Evolutionary conservation across 2,113 vertebrate species (phyloP).

Genomic region (Carettochelys insculpta): DNA sequence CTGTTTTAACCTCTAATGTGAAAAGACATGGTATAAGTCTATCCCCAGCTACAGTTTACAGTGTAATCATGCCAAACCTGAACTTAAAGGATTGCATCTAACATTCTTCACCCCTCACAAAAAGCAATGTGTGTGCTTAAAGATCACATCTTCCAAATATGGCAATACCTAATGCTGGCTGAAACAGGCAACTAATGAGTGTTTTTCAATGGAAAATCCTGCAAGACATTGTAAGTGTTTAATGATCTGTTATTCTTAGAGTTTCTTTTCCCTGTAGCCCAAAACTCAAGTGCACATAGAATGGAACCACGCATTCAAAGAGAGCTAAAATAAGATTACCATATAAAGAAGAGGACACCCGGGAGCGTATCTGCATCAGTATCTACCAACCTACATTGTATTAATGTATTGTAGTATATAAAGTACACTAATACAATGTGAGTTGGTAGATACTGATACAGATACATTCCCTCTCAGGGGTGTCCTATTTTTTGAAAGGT

Average conservation of each 20-base stretch:
- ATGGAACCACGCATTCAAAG: background rate
- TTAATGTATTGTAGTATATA: too few relatives aligned
- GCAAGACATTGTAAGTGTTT: background rate
- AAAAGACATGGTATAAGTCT: background rate
- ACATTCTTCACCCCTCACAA: background rate
- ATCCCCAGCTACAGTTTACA: too few relatives aligned
- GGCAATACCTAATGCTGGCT: conserved; percentile 1
- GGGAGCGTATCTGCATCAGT: too few relatives aligned
- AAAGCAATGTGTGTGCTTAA: too few relatives aligned
- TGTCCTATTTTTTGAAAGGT: too few relatives aligned
- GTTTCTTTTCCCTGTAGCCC: background rate
- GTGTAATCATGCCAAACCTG: conserved; percentile 25
- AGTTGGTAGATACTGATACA: too few relatives aligned
- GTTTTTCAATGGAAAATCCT: conserved; percentile 12
- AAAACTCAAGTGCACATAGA: background rate
- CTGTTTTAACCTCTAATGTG: background rate
- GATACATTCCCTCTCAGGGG: too few relatives aligned
- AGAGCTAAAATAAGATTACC: too few relatives aligned
- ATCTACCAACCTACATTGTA: too few relatives aligned
- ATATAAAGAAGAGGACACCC: too few relatives aligned
- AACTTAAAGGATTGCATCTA: background rate
- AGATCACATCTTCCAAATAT: conserved; percentile 7
- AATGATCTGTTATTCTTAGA: conserved; percentile 15
- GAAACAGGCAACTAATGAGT: conserved; percentile 12
- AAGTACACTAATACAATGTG: too few relatives aligned